Evolutionary conservation across 2,113 vertebrate genomes (phyloP).

Genomic region (Aviceda subcristata): DNA sequence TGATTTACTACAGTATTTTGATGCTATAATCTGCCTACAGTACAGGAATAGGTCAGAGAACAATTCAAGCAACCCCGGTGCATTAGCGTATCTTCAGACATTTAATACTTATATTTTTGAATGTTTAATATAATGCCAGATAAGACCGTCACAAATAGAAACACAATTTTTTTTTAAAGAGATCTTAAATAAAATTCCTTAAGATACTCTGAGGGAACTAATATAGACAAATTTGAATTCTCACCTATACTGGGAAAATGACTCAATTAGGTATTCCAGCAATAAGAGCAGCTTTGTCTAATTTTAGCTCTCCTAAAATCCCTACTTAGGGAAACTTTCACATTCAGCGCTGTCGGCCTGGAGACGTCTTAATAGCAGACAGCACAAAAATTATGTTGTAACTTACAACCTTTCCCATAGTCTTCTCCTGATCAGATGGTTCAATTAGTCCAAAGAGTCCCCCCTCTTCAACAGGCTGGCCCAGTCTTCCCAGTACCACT

Average conservation of each 20-base stretch:
- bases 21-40: not conserved
- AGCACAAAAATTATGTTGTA: not conserved
- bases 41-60: not conserved
- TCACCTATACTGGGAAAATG: not conserved
- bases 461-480: not conserved
- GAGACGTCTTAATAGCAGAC: not conserved
- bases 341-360: not conserved
- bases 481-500: not conserved
- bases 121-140: not conserved
- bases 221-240: not conserved
- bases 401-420: not conserved
- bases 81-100: not conserved
- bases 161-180: not conserved
- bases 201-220: not conserved
- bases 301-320: not conserved
- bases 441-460: not conserved
- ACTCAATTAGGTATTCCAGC: not conserved
- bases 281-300: not conserved
- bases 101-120: not conserved
- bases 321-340: not conserved
- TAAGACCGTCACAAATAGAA: not conserved
- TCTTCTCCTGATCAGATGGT: not conserved
- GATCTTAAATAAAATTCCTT: not conserved
- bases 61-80: not conserved
- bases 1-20: slow-evolving; percentile 16